Conservation (phyloP, 2,797 vertebrate genomes). For the Cygnus olor region DNA sequence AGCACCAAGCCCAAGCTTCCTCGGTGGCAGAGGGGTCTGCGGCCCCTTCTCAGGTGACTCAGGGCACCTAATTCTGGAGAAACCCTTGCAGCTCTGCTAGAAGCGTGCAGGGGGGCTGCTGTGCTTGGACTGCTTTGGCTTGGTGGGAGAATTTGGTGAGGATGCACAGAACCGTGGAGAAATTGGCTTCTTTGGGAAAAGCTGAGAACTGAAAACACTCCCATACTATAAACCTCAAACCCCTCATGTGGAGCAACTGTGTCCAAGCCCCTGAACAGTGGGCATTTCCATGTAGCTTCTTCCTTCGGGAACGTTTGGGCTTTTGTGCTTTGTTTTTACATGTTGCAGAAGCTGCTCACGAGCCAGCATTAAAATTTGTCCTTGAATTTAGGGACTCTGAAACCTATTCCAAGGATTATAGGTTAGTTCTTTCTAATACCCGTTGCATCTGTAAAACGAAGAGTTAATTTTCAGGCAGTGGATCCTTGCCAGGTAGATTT, state of each 20-base stretch:
- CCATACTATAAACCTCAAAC: background rate
- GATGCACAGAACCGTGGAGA: background rate
- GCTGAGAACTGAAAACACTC: background rate
- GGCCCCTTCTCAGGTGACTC: fast-evolving
- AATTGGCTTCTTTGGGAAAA: background rate
- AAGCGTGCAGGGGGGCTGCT: background rate
- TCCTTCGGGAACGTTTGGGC: background rate
- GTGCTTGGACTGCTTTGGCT: background rate
- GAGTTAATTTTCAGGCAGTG: background rate
- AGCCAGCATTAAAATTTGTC: background rate
- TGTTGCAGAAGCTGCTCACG: background rate
- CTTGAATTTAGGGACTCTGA: background rate
- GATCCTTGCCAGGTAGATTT: conserved; percentile 11
- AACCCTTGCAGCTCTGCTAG: background rate
- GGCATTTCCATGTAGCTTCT: background rate
- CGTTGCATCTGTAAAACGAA: background rate
- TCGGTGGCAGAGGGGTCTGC: background rate
- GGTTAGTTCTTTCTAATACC: background rate
- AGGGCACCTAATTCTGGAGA: background rate
- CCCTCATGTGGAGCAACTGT: fast-evolving
- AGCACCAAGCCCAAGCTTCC: background rate
- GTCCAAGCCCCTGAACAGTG: background rate
- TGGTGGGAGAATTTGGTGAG: background rate
- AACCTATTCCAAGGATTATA: background rate
- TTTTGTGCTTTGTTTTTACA: background rate